Conservation (phyloP, 2,888 invertebrate genomes). For the Eretmocerus hayati region DNA sequence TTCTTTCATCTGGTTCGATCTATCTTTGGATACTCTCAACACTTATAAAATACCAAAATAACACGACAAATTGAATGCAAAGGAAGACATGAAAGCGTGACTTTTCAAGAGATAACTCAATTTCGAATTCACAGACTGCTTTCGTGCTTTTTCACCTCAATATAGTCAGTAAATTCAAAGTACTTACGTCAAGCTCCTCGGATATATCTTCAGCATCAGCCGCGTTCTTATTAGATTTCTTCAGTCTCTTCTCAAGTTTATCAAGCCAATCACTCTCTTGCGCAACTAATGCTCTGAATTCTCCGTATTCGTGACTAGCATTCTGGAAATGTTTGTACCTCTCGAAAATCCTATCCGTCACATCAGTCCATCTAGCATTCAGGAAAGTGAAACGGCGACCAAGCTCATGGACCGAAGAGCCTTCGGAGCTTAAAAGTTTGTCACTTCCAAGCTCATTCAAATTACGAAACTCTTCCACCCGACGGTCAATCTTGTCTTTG, state of each 20-base stretch:
- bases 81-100: no score
- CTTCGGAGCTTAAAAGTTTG: constrained; percentile 55
- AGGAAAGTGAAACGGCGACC: constrained; percentile 62
- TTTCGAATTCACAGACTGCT: no score
- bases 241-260: constrained; percentile 69
- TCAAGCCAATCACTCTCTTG: constrained; percentile 76
- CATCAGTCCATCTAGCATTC: constrained; percentile 66
- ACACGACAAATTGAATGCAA: no score
- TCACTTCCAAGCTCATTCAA: constrained; percentile 66
- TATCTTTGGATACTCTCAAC: no score
- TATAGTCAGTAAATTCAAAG: no score
- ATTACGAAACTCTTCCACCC: constrained; percentile 60
- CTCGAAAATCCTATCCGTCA: constrained; percentile 63
- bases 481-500: constrained; percentile 66
- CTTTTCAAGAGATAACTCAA: no score
- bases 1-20: no score
- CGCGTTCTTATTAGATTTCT: constrained; percentile 60
- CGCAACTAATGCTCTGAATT: constrained; percentile 70
- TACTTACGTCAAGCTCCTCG: constrained; percentile 76
- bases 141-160: no score
- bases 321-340: constrained; percentile 61
- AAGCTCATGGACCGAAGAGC: constrained; percentile 53
- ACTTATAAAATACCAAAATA: no score
- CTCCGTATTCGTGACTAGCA: constrained; percentile 70
- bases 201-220: constrained; percentile 90